These are phyloP conservation scores for Chrosomus eos DNA, from an alignment of 2,797 vertebrate genomes.

Conservation along the genomic window DNA sequence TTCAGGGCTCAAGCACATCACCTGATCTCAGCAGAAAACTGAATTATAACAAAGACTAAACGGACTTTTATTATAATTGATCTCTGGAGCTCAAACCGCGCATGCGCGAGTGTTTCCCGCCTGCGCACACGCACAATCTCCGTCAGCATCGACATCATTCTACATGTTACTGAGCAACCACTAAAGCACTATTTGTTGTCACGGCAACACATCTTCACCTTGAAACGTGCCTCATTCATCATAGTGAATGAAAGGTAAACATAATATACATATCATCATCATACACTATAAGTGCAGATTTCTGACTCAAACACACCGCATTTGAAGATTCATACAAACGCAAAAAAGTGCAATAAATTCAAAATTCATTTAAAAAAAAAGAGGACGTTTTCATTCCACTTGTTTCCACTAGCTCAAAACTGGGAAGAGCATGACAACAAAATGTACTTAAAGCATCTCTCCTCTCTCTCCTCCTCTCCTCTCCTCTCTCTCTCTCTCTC, in stretches of 20 bases:
- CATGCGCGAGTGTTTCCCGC: background rate
- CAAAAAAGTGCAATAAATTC: background rate
- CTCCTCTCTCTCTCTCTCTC: no score
- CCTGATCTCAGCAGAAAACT: background rate
- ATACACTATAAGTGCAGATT: background rate
- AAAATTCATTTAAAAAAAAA: no score
- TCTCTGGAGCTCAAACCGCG: background rate
- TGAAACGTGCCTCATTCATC: constrained; percentile 62
- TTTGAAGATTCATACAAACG: background rate
- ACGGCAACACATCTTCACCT: constrained; percentile 78
- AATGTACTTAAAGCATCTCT: background rate
- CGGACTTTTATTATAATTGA: background rate
- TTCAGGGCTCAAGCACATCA: background rate
- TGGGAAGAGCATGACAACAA: no score
- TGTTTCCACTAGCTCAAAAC: background rate
- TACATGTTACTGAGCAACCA: constrained; percentile 77
- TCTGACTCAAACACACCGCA: background rate
- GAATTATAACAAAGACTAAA: background rate
- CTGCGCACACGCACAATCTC: background rate
- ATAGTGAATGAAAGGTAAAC: background rate
- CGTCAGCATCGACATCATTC: constrained; percentile 81
- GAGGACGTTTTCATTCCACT: background rate
- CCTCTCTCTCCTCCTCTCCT: no score
- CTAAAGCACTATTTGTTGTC: constrained; percentile 77
- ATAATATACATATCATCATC: background rate